These are phyloP conservation scores for Corvus cornix DNA, from an alignment of 2,113 vertebrate genomes.

Conservation along the genomic window DNA sequence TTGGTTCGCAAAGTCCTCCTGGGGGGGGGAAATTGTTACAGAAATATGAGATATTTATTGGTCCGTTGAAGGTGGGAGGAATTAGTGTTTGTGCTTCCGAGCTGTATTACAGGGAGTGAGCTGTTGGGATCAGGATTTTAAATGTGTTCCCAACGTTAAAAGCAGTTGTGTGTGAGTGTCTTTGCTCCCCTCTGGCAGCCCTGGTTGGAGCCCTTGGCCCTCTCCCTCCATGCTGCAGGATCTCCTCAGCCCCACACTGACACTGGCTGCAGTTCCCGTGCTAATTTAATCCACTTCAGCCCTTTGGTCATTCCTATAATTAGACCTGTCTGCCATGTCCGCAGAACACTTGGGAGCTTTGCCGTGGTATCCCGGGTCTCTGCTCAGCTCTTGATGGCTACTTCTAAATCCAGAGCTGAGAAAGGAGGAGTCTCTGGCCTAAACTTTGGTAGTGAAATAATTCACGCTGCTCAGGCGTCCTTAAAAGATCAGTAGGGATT, in stretches of 20 bases:
- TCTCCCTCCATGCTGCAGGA: background rate
- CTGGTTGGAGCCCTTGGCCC: background rate
- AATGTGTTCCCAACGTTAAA: background rate
- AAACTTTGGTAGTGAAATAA: background rate
- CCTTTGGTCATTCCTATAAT: constrained; percentile 58
- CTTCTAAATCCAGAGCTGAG: background rate
- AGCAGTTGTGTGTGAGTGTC: background rate
- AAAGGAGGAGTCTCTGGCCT: background rate
- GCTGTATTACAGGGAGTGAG: background rate
- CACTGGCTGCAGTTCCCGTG: constrained; percentile 2
- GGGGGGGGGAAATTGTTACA: background rate
- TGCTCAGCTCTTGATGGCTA: background rate
- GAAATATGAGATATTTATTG: background rate
- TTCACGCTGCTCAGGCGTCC: background rate
- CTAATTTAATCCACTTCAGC: constrained; percentile 59
- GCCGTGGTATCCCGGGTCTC: background rate
- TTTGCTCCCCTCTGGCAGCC: background rate
- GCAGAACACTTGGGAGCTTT: background rate
- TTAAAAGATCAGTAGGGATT: background rate
- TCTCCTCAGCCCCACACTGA: background rate
- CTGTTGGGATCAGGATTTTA: background rate
- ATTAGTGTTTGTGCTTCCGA: background rate
- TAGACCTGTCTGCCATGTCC: constrained; percentile 6
- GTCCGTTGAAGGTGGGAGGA: background rate
- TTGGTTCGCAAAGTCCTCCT: background rate